Base-by-base conservation (phyloP, 2,888 invertebrate species). In the Macaria liturata region DNA sequence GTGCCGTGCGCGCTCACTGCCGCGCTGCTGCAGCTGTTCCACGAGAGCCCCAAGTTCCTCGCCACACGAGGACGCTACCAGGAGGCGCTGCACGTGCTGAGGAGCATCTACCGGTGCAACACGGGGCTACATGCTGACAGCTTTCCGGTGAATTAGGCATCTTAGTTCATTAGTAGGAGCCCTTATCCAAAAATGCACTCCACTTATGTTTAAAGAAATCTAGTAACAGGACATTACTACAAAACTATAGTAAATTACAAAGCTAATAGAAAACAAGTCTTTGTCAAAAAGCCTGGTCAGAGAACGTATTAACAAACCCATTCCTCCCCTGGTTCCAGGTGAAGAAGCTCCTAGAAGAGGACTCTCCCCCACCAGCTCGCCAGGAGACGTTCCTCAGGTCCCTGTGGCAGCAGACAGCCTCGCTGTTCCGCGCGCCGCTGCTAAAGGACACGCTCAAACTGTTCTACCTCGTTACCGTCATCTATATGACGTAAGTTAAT, bases 11-110 rank as follows among this genome's bases (percentile, higher is more conserved):
- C 95, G 0, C 67, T 94, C 9, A 94, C 95, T 0, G 93, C 95
- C 0, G 67, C 93, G 3, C 88, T 94, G 8, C 84, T 95, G 8
- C 83, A 90, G 5, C 81, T 90, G 39, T 92, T 95, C 71, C 95
- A 96, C 4, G 97, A 97, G 80, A 97, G 96, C 70, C 97, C 97
- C 0, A 96, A 96, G 81, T 97, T 95, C 80, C 87, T 95, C 46
- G 88, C 94, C n/a, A 80, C 93, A 86, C 64, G 94, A 87, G 83
- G 95, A 88, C 91, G 76, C 70, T 86, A 61, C 1, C 92, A 93
- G 0, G 91, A 93, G 61, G 95, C 96, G 0, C 74, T 96, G 34
- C 49, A 76, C 0, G 87, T 87, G 0, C 62, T 92, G 60, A 85
- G 74, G 69, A 82, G 71, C 49, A 91, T 91, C 47, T 92, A 91